These are phyloP conservation scores for Nematostella vectensis DNA, from an alignment of 92 coral and sea anemone species.

Conservation along the genomic window DNA sequence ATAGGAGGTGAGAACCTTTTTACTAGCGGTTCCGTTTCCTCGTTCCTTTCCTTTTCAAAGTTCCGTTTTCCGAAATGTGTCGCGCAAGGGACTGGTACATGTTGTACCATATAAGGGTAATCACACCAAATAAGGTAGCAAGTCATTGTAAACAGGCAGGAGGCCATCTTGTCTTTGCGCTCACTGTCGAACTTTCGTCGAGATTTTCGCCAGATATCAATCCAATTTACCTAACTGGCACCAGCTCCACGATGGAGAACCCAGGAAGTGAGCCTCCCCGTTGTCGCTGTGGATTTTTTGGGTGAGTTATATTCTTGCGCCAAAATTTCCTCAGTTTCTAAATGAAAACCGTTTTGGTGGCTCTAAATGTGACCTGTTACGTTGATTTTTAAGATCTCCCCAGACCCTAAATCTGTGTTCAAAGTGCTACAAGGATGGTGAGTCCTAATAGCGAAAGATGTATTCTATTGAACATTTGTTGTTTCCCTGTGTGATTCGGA, in stretches of 20 bases:
- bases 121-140: slow-evolving; percentile 10
- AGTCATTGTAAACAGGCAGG: slow-evolving; percentile 29
- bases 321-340: neutral
- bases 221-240: neutral
- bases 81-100: neutral
- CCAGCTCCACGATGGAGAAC: slow-evolving; percentile 44
- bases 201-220: neutral
- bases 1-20: too few species aligned
- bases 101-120: slow-evolving; percentile 18
- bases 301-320: slow-evolving; percentile 30
- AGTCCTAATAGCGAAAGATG: too few species aligned
- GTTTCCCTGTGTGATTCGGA: neutral
- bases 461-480: neutral
- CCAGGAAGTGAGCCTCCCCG: slow-evolving; percentile 70
- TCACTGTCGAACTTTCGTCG: neutral
- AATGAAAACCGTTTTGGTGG: slow-evolving; percentile 6
- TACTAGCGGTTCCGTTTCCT: too few species aligned
- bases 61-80: too few species aligned
- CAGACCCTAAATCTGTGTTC: slow-evolving; percentile 82
- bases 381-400: slow-evolving; percentile 43
- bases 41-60: too few species aligned
- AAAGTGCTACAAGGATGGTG: slow-evolving; percentile 82
- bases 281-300: slow-evolving; percentile 88
- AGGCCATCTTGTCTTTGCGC: slow-evolving; percentile 18
- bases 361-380: neutral